Evolutionary conservation across 2,797 vertebrate genomes (phyloP).

Genomic region (Meriones psammophilus): DNA sequence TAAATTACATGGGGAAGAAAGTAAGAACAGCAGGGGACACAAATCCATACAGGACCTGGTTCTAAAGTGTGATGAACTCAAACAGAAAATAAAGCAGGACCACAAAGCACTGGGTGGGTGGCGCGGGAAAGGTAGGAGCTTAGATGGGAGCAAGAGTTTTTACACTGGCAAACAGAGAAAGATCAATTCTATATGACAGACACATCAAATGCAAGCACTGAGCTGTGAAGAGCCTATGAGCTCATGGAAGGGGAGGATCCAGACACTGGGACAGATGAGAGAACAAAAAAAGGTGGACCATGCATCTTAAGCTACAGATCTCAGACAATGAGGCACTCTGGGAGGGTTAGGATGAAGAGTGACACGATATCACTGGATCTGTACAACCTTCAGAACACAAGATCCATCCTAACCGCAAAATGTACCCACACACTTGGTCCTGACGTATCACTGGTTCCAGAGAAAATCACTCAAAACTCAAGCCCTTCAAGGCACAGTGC

Average conservation of each 20-base stretch:
- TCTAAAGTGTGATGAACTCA: background rate
- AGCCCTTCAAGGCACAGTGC: background rate
- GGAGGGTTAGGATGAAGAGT: background rate
- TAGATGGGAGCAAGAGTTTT: background rate
- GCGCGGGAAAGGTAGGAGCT: background rate
- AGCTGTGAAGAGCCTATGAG: background rate
- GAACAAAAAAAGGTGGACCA: background rate
- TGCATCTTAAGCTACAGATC: background rate
- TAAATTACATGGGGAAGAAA: background rate
- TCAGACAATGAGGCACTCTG: background rate
- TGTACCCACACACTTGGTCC: background rate
- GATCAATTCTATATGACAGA: background rate
- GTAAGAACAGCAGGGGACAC: background rate
- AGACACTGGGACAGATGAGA: background rate
- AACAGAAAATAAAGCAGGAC: background rate
- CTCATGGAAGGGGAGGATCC: background rate
- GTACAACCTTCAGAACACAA: background rate
- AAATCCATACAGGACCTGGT: background rate
- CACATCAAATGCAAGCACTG: background rate
- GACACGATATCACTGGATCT: background rate
- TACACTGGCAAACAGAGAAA: background rate
- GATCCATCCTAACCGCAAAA: background rate
- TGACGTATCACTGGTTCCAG: background rate
- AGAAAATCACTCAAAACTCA: slow-evolving; percentile 3
- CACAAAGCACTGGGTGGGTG: background rate